A percentile compares a stretch with the other conserved stretches of the same genome.
Evolutionary conservation across 2,797 vertebrate genomes (phyloP).

Genomic region (Enteromius trimaculatus): DNA sequence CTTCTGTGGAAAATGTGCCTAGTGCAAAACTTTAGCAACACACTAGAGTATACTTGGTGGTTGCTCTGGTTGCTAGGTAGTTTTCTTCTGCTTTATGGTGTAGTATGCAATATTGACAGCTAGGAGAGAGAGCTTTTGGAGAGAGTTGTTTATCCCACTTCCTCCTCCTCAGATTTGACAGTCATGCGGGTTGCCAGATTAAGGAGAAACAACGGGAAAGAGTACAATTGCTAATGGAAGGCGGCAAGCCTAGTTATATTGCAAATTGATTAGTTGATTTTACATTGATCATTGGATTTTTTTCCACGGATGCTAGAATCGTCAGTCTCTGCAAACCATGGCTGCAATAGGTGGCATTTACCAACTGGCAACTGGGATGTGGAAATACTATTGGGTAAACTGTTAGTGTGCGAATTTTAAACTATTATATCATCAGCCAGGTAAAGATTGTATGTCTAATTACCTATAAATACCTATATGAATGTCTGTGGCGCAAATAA

Average conservation of each 20-base stretch:
- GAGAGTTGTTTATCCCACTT: not conserved
- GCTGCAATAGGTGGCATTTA: not conserved
- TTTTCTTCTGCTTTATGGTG: not conserved
- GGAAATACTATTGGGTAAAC: not conserved
- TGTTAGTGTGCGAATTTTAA: not conserved
- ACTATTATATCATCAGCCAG: not conserved
- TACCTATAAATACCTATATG: not conserved
- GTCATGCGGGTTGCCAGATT: not conserved
- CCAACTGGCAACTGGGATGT: not conserved
- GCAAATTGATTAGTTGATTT: not conserved
- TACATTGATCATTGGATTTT: not conserved
- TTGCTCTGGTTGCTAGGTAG: not conserved
- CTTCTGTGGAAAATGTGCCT: not conserved
- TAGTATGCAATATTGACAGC: not conserved
- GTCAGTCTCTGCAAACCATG: not conserved
- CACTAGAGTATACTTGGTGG: not conserved
- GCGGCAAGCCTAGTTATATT: not conserved
- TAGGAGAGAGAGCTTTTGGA: not conserved
- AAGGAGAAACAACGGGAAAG: not conserved
- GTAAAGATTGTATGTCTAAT: not conserved
- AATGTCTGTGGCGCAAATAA: not conserved
- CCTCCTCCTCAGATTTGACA: not conserved
- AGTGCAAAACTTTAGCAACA: not conserved
- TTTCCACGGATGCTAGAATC: not conserved
- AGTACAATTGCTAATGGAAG: not conserved